These are phyloP conservation scores for Orientallactaga sibirica DNA, from an alignment of 2,797 vertebrate genomes.

Conservation along the genomic window DNA sequence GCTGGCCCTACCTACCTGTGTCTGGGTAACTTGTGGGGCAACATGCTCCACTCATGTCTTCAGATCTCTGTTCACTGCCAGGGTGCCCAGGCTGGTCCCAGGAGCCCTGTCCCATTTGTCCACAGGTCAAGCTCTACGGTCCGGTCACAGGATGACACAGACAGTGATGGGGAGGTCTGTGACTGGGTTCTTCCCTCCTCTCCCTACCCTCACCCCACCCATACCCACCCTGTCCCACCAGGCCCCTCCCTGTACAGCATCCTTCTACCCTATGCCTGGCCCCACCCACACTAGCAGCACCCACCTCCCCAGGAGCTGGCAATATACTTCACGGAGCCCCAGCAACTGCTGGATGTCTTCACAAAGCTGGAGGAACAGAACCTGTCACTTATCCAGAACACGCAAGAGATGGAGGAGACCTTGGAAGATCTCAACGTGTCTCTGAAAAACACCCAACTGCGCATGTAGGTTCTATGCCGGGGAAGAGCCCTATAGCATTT, in stretches of 20 bases:
- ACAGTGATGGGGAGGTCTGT: constrained; percentile 86
- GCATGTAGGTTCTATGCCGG: constrained; percentile 88
- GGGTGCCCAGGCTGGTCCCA: constrained; percentile 2
- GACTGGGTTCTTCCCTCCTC: neutral
- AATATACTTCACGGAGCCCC: constrained; percentile 94
- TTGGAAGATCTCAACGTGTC: constrained; percentile 89
- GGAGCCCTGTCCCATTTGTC: constrained; percentile 44
- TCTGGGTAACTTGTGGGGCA: too few species aligned
- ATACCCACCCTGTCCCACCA: neutral
- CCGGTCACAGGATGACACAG: constrained; percentile 18
- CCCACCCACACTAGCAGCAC: neutral
- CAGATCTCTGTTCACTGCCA: neutral
- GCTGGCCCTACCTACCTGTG: neutral
- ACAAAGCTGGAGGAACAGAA: constrained; percentile 93
- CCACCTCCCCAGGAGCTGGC: constrained; percentile 86
- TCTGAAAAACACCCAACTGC: constrained; percentile 86
- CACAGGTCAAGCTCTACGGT: constrained; percentile 71
- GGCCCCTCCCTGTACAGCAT: neutral
- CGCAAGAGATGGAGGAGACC: constrained; percentile 90
- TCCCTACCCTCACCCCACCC: neutral
- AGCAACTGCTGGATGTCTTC: constrained; percentile 93
- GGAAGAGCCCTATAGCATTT: too few species aligned
- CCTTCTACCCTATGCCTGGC: neutral
- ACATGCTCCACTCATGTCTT: neutral
- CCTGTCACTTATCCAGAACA: constrained; percentile 93